A percentile compares a stretch with the other conserved stretches of the same genome.
phyloP scores from a whole-genome alignment of 2,888 invertebrate genomes.

The Polymixis flavicincta region DNA sequence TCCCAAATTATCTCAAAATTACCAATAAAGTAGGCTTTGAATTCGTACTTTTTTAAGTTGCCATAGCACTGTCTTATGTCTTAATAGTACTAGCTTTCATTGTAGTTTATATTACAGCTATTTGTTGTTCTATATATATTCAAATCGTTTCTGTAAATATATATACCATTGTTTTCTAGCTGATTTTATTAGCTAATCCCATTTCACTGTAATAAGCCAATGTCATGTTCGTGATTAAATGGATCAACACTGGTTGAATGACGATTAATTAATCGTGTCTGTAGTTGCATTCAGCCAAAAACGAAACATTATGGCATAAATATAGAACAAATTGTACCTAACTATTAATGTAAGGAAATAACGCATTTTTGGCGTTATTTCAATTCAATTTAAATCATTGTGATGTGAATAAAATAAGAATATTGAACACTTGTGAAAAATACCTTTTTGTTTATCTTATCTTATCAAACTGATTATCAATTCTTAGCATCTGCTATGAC shows the following conservation, averaged over 20 bases:
- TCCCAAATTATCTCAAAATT: not conserved
- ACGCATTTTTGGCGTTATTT: conserved; percentile 53
- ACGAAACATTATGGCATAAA: conserved; percentile 40
- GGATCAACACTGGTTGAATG: conserved; percentile 12
- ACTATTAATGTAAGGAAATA: conserved; percentile 52
- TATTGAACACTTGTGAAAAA: conserved; percentile 24
- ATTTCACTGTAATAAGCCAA: conserved; percentile 44
- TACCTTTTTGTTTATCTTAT: conserved; percentile 29
- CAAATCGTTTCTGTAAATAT: conserved; percentile 58
- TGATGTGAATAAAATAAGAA: conserved; percentile 50
- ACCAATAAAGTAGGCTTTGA: not conserved
- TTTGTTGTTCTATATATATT: conserved; percentile 44
- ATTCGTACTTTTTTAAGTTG: not conserved
- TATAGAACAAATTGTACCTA: conserved; percentile 62
- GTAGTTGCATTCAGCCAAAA: conserved; percentile 44
- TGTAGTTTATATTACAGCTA: conserved; percentile 33
- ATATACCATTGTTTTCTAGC: conserved; percentile 59
- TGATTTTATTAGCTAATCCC: conserved; percentile 57
- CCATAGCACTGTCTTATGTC: conserved; percentile 45
- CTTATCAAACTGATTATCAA: not conserved
- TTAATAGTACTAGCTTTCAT: conserved; percentile 45
- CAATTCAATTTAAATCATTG: conserved; percentile 59
- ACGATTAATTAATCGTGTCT: conserved; percentile 14
- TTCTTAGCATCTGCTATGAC: not conserved
- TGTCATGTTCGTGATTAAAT: conserved; percentile 23